Base-by-base conservation (phyloP, 2,888 invertebrate genomes). In the Drosophila paranaensis region DNA sequence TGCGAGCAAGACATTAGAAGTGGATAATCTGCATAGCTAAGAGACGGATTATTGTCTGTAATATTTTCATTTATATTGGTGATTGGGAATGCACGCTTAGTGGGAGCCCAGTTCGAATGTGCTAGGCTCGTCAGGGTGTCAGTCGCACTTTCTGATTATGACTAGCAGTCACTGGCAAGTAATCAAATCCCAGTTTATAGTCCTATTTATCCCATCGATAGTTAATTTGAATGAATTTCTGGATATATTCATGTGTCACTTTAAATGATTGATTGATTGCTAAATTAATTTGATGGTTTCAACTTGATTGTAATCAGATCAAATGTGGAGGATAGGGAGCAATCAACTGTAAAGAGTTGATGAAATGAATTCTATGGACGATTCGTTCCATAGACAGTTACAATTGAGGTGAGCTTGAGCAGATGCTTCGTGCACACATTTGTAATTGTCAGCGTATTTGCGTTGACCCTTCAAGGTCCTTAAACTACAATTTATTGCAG, bases 401-500 rank as follows among this genome's bases (percentile, higher is more conserved):
- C 35, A 16, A 35, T 14, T 27, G 13, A 13, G 20, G 11, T 1
- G 35, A 11, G 33, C 13, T 13, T 25, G 6, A 8, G 33, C 6
- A 70, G 40, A 51, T 69, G 54, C 60, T 39, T 30, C 39, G 30
- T 33, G 45, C 14, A 39, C 48, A 58, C 57, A 65, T 54, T 57
- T 54, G 54, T 54, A 66, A 51, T 60, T 75, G 54, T 69, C 60
- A 61, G 61, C 56, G 51, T 58, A 60, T 67, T 53, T 64, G 60
- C 62, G 65, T 46, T 70, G 42, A 69, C 64, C 61, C 64, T 51
- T 63, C 60, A 53, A 62, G 60, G 57, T 43, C 57, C 54, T 76
- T 76, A 58, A 76, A 60, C 60, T 61, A 67, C 60, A 77, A 77
- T 71, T 77, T 77, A 77, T 80, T 51, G 77, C 63, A 60, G 68